Base-by-base conservation (phyloP, 2,113 vertebrate species). In the Astatoreochromis straeleni region DNA sequence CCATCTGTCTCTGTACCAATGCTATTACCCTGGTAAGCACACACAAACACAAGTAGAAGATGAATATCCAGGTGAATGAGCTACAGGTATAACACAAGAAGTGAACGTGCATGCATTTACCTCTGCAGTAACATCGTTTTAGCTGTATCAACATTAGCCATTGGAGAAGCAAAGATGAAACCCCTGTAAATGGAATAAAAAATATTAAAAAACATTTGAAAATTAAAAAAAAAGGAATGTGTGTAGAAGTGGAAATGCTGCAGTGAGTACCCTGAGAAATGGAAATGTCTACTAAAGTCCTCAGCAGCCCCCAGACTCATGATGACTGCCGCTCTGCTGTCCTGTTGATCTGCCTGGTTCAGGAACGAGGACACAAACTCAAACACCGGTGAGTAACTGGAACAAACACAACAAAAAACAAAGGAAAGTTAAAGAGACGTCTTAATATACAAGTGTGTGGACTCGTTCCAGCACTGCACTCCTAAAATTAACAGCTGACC, bases 271-370 rank as follows among this genome's bases (percentile, higher is more conserved):
- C 91, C 45, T 6, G 90, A 5, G 9, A 90, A 85, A 17, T 94
- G 89, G 31, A 93, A 95, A 90, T 97, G 97, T 35, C 24, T 29
- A 1, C 95, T 35, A 19, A 98, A 95, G 38, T 95, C 90, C 79
- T 93, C 95, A 12, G 96, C 94, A 7, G 96, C 96, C 57, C 97
- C 97, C 33, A 98, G 95, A 58, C 96, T 85, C 97, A 97, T 96
- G 55, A 98, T 83, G 26, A 96, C 96, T 9, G 96, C 94, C 14
- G 96, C 93, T 94, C 96, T 97, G 17, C 92, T 92, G 6, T 87
- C 89, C 86, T 96, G 95, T 68, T 87, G 85, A 2, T 97, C 96
- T 6, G 97, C 96, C 70, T 92, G 80, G 83, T 94, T 85, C 85
- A 98, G 91, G 92, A 97, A 98, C 3, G 85, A 88, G 1, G 88